A percentile compares a stretch with the other conserved stretches of the same genome.
phyloP scores from a whole-genome alignment of 1,140 invertebrate genomes.

The Plutomurus gul region DNA sequence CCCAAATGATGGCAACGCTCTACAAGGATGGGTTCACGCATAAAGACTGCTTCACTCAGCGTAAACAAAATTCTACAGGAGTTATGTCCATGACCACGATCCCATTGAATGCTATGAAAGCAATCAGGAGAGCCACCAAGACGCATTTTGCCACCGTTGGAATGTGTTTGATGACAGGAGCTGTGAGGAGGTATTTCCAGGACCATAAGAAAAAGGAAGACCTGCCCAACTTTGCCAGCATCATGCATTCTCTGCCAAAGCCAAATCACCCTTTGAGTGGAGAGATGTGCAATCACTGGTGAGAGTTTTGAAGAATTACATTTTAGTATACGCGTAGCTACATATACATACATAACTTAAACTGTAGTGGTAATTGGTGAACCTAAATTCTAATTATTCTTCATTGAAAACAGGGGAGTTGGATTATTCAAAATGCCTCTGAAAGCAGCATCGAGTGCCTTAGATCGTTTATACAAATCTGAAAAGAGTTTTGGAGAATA shows the following conservation, averaged over 20 bases:
- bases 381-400: background rate
- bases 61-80: conserved; percentile 45
- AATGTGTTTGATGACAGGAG: conserved; percentile 50
- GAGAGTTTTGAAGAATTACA: background rate
- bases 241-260: conserved; percentile 52
- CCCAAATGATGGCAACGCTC: conserved; percentile 22
- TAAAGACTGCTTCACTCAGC: conserved; percentile 44
- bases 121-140: conserved; percentile 34
- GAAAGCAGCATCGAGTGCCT: background rate
- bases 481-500: conserved; percentile 49
- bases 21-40: conserved; percentile 47
- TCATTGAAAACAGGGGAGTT: conserved; percentile 43
- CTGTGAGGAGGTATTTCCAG: conserved; percentile 40
- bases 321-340: too few relatives aligned
- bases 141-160: conserved; percentile 52
- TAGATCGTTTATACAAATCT: conserved; percentile 41
- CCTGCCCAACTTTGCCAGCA: conserved; percentile 33
- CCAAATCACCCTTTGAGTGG: conserved; percentile 46
- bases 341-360: background rate
- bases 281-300: conserved; percentile 51
- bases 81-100: conserved; percentile 45
- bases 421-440: conserved; percentile 52
- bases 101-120: conserved; percentile 36
- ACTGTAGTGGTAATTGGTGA: background rate
- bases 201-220: background rate